Evolutionary conservation across 1,140 invertebrate species (phyloP), one percentile per base, ranked within the genome.

Genomic region (Mamestra configurata): DNA sequence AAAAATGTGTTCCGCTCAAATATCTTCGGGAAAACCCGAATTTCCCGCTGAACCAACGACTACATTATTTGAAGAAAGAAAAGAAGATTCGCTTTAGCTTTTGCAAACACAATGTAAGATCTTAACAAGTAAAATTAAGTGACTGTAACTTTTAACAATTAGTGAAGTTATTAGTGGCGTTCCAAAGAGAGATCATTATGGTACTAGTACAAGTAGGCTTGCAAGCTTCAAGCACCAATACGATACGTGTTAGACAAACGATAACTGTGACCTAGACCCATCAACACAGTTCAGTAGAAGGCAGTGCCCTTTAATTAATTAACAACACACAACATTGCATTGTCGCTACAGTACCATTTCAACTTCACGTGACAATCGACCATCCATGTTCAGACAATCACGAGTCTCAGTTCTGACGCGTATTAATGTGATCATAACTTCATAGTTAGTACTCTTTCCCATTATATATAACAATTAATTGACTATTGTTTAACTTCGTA

Each of bases 381-480:
- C 24, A 59, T 13, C 59, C 18, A 37, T 35, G 35, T 40, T 37
- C 35, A 40, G 35, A 64, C 31, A 64, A 40, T 40, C 59, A 40
- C 59, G 35, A 20, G 31, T 40, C 27, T 31, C 1, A 10, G 22
- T 15, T 15, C 59, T 40, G 59, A 40, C 11, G 35, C 35, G 35
- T n/a, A 40, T 13, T 40, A 40, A 40, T 66, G 35, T 66, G n/a
- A 18, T 66, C 55, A 59, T 31, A 24, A 55, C 51, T 61, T 35
- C 18, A 66, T 40, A 66, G 40, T 40, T 40, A 40, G 35, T 22
- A 7, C 10, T 20, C 31, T 37, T 20, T 64, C n/a, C 35, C n/a
- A 22, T 66, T 40, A 66, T 20, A 66, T 20, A 66, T 66, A 66
- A 66, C 35, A 66, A 40, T 40, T 40, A 40, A 66, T 40, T 22